Evolutionary conservation across 2,113 vertebrate genomes (phyloP).

Genomic region (Epinephelus lanceolatus): DNA sequence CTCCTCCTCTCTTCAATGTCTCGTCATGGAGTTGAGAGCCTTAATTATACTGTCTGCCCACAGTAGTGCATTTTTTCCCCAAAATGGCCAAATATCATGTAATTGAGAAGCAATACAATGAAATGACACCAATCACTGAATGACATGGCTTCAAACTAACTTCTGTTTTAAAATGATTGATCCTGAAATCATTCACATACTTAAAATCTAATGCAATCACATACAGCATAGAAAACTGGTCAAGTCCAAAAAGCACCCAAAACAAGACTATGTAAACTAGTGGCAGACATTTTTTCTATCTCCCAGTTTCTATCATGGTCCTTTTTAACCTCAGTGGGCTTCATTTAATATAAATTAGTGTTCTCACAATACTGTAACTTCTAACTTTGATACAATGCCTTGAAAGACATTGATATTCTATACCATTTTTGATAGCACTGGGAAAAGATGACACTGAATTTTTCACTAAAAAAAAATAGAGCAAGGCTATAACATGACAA

Average conservation of each 20-base stretch:
- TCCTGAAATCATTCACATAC: neutral
- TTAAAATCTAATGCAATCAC: neutral
- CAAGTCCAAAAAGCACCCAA: neutral
- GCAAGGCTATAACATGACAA: too few relatives aligned
- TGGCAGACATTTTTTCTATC: neutral
- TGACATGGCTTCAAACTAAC: neutral
- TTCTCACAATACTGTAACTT: too few relatives aligned
- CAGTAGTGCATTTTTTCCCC: neutral
- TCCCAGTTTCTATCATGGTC: neutral
- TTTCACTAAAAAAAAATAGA: too few relatives aligned
- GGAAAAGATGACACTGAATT: too few relatives aligned
- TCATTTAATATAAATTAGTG: neutral
- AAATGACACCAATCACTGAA: slow-evolving; percentile 12
- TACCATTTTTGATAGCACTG: too few relatives aligned
- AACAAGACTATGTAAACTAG: neutral
- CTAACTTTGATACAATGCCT: too few relatives aligned
- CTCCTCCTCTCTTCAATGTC: slow-evolving; percentile 10
- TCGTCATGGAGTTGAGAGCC: slow-evolving; percentile 9
- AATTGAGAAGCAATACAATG: neutral
- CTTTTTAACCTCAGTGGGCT: neutral
- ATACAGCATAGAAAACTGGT: neutral
- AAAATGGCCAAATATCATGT: slow-evolving; percentile 19
- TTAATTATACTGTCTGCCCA: slow-evolving; percentile 34
- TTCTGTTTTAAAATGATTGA: neutral
- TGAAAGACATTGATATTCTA: too few relatives aligned